phyloP scores from a whole-genome alignment of 2,113 vertebrate species.

The Cryptomyrus ogoouensis region DNA sequence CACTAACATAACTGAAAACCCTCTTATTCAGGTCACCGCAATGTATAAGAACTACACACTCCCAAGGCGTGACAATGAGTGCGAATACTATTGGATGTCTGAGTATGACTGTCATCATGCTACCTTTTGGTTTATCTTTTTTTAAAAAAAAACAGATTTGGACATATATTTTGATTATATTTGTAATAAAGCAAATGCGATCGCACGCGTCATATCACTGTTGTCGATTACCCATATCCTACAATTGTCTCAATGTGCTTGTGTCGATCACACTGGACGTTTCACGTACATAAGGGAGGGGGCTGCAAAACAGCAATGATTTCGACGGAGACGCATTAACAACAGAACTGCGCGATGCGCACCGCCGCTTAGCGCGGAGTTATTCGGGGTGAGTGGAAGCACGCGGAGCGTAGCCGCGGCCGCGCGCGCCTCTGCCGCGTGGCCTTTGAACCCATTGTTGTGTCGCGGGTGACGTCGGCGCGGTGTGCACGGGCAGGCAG shows the following conservation, averaged over 20 bases:
- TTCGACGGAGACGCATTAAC: background rate
- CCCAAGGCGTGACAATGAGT: background rate
- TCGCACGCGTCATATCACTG: background rate
- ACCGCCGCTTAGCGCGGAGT: background rate
- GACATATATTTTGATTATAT: background rate
- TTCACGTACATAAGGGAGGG: background rate
- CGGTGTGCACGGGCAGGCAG: slow-evolving; percentile 55
- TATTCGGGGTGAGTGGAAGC: background rate
- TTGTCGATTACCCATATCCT: background rate
- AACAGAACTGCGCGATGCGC: background rate
- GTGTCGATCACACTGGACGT: background rate
- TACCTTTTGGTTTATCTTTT: background rate
- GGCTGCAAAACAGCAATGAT: background rate
- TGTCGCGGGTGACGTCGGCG: slow-evolving; percentile 71
- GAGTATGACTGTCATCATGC: background rate
- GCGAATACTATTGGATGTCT: background rate
- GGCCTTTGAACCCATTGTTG: slow-evolving; percentile 77
- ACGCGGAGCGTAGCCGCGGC: background rate
- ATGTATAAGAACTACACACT: background rate
- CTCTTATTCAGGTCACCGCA: background rate
- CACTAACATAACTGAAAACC: background rate
- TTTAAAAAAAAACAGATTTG: background rate
- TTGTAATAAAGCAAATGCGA: background rate
- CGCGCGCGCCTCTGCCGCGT: slow-evolving; percentile 47
- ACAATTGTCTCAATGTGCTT: background rate